Conservation (phyloP, 2,797 vertebrate species). For the Threskiornis aethiopicus region DNA sequence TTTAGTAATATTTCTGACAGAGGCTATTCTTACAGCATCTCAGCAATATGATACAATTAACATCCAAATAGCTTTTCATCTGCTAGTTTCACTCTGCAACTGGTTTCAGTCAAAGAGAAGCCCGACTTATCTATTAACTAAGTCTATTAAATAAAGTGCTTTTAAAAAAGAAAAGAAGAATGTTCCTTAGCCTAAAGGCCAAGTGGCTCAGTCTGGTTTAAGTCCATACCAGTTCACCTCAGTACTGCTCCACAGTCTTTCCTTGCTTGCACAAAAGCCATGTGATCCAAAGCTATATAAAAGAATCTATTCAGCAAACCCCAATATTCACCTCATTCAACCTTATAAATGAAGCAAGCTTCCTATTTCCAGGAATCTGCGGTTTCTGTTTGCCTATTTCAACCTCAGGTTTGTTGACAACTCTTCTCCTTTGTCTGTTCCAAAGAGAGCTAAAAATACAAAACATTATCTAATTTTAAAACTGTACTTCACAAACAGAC, state of each 20-base stretch:
- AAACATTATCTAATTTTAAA: not conserved
- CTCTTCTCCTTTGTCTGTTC: not conserved
- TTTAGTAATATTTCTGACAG: not conserved
- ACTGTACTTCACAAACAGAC: not conserved
- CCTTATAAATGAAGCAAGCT: not conserved
- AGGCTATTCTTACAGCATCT: not conserved
- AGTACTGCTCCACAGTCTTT: not conserved
- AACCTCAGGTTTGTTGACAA: not conserved
- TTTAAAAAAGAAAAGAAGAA: not conserved
- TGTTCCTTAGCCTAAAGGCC: not conserved
- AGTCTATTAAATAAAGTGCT: not conserved
- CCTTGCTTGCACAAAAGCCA: not conserved
- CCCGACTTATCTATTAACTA: not conserved
- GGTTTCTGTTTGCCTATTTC: not conserved
- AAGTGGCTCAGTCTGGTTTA: not conserved
- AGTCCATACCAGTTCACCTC: not conserved
- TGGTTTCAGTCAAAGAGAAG: not conserved
- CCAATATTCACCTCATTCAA: not conserved
- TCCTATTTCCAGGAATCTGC: not conserved
- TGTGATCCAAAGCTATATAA: not conserved
- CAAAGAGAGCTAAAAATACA: not conserved
- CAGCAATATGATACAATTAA: not conserved
- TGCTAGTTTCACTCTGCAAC: not conserved
- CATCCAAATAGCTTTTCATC: not conserved
- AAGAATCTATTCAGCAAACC: not conserved